Evolutionary conservation across 2,888 invertebrate species (phyloP).

Genomic region (Agrenia bidenticulata): DNA sequence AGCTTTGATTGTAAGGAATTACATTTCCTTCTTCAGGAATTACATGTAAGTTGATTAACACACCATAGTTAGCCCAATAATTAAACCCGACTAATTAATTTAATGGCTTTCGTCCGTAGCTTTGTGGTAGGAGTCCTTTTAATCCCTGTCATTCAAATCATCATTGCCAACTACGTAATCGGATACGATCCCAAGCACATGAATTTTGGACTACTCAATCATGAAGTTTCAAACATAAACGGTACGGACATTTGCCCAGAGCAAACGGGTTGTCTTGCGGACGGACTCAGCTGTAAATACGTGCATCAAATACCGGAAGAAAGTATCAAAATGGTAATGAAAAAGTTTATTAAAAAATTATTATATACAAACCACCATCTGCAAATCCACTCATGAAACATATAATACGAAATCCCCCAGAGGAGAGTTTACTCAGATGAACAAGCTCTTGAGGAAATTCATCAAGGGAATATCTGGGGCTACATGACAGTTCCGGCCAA

Average conservation of each 20-base stretch:
- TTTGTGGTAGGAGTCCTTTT: constrained; percentile 7
- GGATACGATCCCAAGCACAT: constrained; percentile 11
- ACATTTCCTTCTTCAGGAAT: constrained; percentile 22
- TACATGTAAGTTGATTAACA: constrained; percentile 6
- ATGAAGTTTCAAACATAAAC: not conserved
- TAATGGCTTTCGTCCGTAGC: not conserved
- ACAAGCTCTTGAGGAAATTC: constrained; percentile 71
- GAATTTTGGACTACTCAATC: constrained; percentile 3
- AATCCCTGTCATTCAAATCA: constrained; percentile 6
- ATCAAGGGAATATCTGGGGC: constrained; percentile 81
- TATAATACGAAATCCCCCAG: no score
- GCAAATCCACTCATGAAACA: no score
- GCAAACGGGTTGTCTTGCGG: not conserved
- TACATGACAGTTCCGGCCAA: constrained; percentile 84
- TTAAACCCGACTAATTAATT: not conserved
- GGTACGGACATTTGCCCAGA: not conserved
- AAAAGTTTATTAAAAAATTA: no score
- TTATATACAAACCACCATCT: no score
- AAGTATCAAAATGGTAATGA: constrained; percentile 11
- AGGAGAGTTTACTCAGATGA: constrained; percentile 51
- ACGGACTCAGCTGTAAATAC: constrained; percentile 14
- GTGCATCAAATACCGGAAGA: not conserved
- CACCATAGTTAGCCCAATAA: no score
- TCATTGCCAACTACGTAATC: constrained; percentile 3
- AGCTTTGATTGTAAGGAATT: constrained; percentile 30